Conservation (phyloP, 2,113 vertebrate species). For the Corythaixoides concolor region DNA sequence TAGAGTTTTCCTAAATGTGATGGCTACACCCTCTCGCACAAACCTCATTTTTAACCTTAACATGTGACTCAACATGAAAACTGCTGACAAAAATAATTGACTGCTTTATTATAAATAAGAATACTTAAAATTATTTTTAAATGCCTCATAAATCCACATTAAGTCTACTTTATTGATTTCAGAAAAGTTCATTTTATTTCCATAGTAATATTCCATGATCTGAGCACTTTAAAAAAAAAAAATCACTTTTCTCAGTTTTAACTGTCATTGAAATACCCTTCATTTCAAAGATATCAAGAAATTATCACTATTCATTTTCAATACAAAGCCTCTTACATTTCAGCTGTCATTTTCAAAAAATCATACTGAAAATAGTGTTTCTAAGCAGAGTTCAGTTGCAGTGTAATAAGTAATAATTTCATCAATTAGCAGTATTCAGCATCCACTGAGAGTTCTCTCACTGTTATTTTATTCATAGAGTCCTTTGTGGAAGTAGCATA, state of each 20-base stretch:
- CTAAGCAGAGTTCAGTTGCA: slow-evolving; percentile 63
- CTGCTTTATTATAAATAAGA: slow-evolving; percentile 36
- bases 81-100: slow-evolving; percentile 31
- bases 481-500: slow-evolving; percentile 63
- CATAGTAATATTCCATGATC: slow-evolving; percentile 1
- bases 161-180: slow-evolving; percentile 31
- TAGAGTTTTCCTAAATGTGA: not conserved
- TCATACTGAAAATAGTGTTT: slow-evolving; percentile 66
- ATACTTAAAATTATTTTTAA: not conserved
- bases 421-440: slow-evolving; percentile 69
- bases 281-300: slow-evolving; percentile 62
- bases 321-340: slow-evolving; percentile 66
- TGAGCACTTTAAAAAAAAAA: slow-evolving; percentile 16
- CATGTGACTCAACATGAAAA: slow-evolving; percentile 1
- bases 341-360: slow-evolving; percentile 65
- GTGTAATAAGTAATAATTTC: slow-evolving; percentile 69
- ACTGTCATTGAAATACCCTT: slow-evolving; percentile 59
- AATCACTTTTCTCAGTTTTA: slow-evolving; percentile 37
- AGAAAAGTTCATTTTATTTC: slow-evolving; percentile 33
- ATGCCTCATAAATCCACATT: slow-evolving; percentile 12
- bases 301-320: slow-evolving; percentile 67
- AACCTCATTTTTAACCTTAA: slow-evolving; percentile 2
- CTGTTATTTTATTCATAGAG: slow-evolving; percentile 71
- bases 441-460: slow-evolving; percentile 64
- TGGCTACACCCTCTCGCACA: not conserved